phyloP scores from a whole-genome alignment of 2,113 vertebrate genomes.

The Natator depressus region DNA sequence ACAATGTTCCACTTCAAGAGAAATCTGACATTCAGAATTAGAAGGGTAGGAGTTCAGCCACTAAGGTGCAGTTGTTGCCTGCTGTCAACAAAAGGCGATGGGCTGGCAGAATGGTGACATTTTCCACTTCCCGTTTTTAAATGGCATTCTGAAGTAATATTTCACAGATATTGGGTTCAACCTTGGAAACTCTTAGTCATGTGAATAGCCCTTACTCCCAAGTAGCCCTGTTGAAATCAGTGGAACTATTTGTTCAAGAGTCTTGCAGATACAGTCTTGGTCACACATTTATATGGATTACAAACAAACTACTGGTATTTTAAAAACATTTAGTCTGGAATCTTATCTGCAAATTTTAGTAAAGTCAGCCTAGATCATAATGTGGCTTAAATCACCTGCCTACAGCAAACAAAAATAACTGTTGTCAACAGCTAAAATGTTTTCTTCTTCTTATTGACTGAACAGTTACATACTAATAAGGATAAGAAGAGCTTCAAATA shows the following conservation, averaged over 20 bases:
- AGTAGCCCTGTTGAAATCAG: neutral
- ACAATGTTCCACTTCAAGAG: neutral
- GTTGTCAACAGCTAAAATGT: neutral
- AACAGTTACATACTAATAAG: neutral
- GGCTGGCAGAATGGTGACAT: neutral
- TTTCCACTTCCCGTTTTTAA: neutral
- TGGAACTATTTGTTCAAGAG: neutral
- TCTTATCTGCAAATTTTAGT: neutral
- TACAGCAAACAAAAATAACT: neutral
- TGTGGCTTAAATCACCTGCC: neutral
- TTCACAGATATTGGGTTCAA: neutral
- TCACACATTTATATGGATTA: neutral
- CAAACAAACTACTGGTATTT: neutral
- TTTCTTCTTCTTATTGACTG: neutral
- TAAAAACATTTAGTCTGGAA: neutral
- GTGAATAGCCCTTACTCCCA: neutral
- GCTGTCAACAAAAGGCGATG: neutral
- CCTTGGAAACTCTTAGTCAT: neutral
- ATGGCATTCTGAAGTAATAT: neutral
- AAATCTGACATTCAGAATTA: neutral
- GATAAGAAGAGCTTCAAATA: neutral
- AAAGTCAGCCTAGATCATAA: neutral
- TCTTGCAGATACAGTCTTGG: neutral
- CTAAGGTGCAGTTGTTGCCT: neutral
- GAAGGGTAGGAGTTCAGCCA: neutral